Conservation (phyloP, 2,113 vertebrate species). For the Pelecanoides urinatrix region DNA sequence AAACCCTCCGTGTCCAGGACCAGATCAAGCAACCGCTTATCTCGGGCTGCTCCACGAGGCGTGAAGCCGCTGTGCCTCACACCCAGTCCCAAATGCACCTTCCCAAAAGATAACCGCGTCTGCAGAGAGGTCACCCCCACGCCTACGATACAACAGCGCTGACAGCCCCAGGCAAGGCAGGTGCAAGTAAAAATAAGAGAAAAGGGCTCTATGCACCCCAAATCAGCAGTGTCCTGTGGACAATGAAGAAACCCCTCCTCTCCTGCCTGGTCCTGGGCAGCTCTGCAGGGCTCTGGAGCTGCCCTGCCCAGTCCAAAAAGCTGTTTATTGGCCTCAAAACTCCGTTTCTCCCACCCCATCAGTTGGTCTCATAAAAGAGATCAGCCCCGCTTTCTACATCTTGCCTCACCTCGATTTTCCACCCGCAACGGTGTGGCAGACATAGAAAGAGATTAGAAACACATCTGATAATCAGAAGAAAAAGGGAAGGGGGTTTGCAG, state of each 20-base stretch:
- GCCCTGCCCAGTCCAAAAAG: neutral
- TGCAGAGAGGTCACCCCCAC: neutral
- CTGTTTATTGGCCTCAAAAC: neutral
- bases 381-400: no score
- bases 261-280: fast-evolving
- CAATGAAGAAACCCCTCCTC: neutral
- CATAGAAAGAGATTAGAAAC: neutral
- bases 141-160: fast-evolving
- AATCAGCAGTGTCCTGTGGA: fast-evolving
- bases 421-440: fast-evolving
- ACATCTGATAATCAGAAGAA: neutral
- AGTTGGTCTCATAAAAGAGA: neutral
- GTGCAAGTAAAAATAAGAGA: neutral
- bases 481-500: neutral
- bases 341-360: neutral
- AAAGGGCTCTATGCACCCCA: fast-evolving
- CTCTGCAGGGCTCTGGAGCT: neutral
- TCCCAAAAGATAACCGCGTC: neutral
- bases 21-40: neutral
- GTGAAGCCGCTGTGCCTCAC: neutral
- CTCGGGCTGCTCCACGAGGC: fast-evolving
- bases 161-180: fast-evolving
- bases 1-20: fast-evolving
- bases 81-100: neutral
- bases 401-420: neutral